Base-by-base conservation (phyloP, 2,797 vertebrate genomes). In the Bradypus variegatus region DNA sequence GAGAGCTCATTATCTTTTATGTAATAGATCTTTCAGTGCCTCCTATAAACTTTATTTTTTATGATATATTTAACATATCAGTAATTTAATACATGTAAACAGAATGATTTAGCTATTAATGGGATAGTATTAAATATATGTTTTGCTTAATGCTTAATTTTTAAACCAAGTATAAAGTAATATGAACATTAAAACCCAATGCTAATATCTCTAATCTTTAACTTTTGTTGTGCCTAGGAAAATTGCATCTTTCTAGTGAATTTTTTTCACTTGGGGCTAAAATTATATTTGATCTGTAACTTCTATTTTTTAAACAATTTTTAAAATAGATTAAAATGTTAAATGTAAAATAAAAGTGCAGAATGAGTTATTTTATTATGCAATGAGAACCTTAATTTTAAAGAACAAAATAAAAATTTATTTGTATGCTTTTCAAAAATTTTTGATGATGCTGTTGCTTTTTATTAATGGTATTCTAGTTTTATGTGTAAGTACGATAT, bases 21-120 rank as follows among this genome's bases (percentile, higher is more conserved):
- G 19, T 69, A 88, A 80, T 85, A 38, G 16, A 85, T 83, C 95
- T 95, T 90, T 84, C 87, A 94, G 33, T 67, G 31, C 27, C 36
- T 87, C 82, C n/a, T 91, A 19, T 84, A 82, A 80, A 91, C 72
- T 85, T 85, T 92, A 23, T 21, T 80, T 75, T 87, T 76, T 55
- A 36, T 79, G 38, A 36, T 18, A 48, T 89, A 83, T 60, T 94
- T 95, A 92, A 94, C 94, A 86, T 85, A 13, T 50, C 53, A 88
- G 36, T 94, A 53, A 19, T 86, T 18, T n/a, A 64, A 94, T 67
- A 60, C 76, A 7, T 81, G 58, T 62, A 80, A 84, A 45, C 25
- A 86, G 77, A 86, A 85, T 58, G 0, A 3, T 29, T 13, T 94
- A 87, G 50, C 31, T 83, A 55, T 62, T 72, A 72, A 11, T 86